phyloP scores from a whole-genome alignment of 2,113 vertebrate genomes.

The Alligator sinensis region DNA sequence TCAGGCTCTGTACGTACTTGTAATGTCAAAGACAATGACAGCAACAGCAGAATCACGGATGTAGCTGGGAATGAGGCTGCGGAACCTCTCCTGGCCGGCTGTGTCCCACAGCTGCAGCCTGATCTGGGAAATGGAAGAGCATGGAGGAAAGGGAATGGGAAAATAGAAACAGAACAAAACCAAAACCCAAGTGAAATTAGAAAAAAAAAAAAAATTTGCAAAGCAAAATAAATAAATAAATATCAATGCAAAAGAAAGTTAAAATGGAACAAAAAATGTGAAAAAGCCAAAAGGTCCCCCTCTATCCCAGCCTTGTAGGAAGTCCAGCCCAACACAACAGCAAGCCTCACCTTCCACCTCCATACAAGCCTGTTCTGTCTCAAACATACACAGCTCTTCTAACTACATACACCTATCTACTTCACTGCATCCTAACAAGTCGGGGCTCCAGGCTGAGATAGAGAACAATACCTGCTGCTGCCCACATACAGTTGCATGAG shows the following conservation, averaged over 20 bases:
- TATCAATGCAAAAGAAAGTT: constrained; percentile 16
- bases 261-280: constrained; percentile 43
- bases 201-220: constrained; percentile 25
- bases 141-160: constrained; percentile 59
- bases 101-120: constrained; percentile 94
- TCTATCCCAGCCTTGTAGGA: fast-evolving
- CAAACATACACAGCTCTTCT: fast-evolving
- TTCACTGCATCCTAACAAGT: neutral
- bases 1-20: constrained; percentile 89
- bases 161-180: constrained; percentile 68
- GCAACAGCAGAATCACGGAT: constrained; percentile 92
- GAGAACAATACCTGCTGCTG: neutral
- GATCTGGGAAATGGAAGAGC: constrained; percentile 74
- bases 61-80: constrained; percentile 95
- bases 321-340: neutral
- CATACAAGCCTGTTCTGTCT: neutral
- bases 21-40: constrained; percentile 93
- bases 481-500: neutral
- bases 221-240: constrained; percentile 45
- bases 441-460: fast-evolving
- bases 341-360: neutral
- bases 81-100: constrained; percentile 92
- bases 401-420: neutral
- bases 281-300: neutral
- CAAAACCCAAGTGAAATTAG: constrained; percentile 70